phyloP scores from a whole-genome alignment of 2,888 invertebrate species.

The Caenorhabditis zanzibari region DNA sequence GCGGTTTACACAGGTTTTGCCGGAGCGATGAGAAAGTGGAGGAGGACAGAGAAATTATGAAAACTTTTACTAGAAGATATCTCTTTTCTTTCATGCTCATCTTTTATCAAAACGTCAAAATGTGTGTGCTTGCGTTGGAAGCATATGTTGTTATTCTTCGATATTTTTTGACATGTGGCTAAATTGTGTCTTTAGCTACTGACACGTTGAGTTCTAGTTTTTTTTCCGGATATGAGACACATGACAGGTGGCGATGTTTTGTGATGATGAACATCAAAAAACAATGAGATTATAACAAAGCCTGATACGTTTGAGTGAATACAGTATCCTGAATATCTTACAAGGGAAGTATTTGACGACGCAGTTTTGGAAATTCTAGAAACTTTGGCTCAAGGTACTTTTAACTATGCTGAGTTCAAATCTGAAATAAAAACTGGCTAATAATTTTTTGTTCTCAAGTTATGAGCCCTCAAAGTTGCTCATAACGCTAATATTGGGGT shows the following conservation, averaged over 20 bases:
- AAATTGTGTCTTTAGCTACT: constrained; percentile 23
- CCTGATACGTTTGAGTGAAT: no score
- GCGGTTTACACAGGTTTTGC: constrained; percentile 36
- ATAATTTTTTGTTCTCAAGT: no score
- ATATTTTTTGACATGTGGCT: constrained; percentile 59
- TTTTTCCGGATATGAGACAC: constrained; percentile 6
- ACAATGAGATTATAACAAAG: no score
- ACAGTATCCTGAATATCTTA: no score
- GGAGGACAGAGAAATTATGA: constrained; percentile 46
- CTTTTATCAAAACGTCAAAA: constrained; percentile 32
- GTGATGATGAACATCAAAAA: constrained; percentile 22
- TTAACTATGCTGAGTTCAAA: no score
- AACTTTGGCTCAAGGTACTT: no score
- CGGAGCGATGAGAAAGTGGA: background rate
- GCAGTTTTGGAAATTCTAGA: no score
- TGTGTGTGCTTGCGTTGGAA: constrained; percentile 1
- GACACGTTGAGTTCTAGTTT: background rate
- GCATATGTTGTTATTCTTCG: constrained; percentile 39
- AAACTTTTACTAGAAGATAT: constrained; percentile 45
- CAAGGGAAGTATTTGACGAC: no score
- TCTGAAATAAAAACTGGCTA: no score
- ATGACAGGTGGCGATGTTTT: constrained; percentile 32
- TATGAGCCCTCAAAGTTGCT: no score
- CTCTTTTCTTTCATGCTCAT: constrained; percentile 10
- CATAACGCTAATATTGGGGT: no score